phyloP scores from a whole-genome alignment of 2,888 invertebrate species.

The Amphimallon solstitiale region DNA sequence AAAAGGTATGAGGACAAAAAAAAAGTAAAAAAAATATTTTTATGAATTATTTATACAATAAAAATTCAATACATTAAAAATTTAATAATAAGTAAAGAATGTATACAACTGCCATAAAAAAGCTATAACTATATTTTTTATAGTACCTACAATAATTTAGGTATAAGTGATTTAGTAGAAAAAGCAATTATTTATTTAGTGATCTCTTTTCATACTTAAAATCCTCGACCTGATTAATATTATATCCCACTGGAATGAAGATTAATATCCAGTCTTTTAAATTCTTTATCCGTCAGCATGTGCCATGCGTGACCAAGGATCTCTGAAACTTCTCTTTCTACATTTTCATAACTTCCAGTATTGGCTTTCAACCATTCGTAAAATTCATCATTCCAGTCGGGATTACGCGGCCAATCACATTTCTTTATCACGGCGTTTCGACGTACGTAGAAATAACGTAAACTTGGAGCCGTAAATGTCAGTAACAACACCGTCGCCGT shows the following conservation, averaged over 20 bases:
- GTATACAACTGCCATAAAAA: background rate
- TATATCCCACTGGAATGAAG: conserved; percentile 47
- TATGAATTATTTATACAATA: background rate
- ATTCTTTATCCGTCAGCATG: conserved; percentile 73
- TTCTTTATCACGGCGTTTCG: conserved; percentile 77
- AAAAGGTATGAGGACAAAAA: too few species aligned
- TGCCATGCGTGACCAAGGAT: conserved; percentile 75
- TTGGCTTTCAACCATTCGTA: conserved; percentile 72
- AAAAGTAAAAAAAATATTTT: too few species aligned
- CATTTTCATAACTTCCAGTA: conserved; percentile 71
- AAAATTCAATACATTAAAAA: background rate
- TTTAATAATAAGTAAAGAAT: conserved; percentile 2
- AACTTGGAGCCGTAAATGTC: conserved; percentile 71
- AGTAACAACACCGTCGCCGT: conserved; percentile 79
- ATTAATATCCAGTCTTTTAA: conserved; percentile 65
- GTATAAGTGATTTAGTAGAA: too few species aligned
- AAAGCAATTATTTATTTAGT: background rate
- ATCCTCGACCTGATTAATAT: background rate
- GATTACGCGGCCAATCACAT: conserved; percentile 73
- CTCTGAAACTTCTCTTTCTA: conserved; percentile 75
- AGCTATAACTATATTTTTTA: too few species aligned
- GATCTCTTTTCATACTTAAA: background rate
- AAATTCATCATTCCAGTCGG: conserved; percentile 75
- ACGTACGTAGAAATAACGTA: conserved; percentile 73
- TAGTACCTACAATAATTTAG: too few species aligned